These are phyloP conservation scores for Horisme vitalbata DNA, from an alignment of 2,888 invertebrate genomes.

Conservation along the genomic window DNA sequence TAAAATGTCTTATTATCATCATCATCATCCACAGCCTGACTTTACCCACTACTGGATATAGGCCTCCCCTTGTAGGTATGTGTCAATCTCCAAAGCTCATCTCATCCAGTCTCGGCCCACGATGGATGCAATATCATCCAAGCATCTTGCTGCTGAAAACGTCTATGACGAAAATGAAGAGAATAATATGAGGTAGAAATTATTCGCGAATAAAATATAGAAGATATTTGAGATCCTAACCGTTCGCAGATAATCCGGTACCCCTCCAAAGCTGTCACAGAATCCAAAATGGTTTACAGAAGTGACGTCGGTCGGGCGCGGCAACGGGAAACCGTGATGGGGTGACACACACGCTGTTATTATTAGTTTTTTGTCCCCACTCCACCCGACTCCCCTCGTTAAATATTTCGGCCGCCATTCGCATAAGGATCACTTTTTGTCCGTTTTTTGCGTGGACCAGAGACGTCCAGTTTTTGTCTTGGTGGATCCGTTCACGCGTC, in stretches of 20 bases:
- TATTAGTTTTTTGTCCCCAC: constrained; percentile 81
- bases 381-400: constrained; percentile 56
- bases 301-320: constrained; percentile 63
- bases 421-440: constrained; percentile 69
- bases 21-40: no score
- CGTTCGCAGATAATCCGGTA: constrained; percentile 25
- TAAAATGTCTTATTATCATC: no score
- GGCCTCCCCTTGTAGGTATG: no score
- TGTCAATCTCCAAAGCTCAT: no score
- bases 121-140: no score
- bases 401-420: constrained; percentile 64
- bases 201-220: no score
- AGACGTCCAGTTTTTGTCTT: constrained; percentile 28
- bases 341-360: constrained; percentile 77
- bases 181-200: no score
- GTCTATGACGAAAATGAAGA: no score
- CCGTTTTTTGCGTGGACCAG: constrained; percentile 50
- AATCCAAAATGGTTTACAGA: constrained; percentile 64
- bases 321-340: constrained; percentile 67
- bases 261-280: constrained; percentile 43
- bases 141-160: no score
- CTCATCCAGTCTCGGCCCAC: no score
- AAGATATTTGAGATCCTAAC: background rate
- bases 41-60: no score
- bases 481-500: no score